Base-by-base conservation (phyloP, 2,888 invertebrate species). In the Anagyrus pseudococci region DNA sequence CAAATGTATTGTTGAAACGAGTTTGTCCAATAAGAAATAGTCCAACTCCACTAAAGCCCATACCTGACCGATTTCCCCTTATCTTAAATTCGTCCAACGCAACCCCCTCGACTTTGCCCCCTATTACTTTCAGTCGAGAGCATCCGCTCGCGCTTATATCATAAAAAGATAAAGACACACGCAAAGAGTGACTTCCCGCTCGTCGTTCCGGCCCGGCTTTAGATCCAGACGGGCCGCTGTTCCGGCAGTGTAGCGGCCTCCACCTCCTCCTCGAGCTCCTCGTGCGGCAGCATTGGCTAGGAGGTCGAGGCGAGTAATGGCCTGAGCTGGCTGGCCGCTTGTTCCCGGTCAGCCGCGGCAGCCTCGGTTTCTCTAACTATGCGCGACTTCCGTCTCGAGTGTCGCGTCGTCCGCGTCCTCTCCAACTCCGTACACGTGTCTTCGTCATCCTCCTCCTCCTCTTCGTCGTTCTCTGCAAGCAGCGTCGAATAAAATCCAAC, bases 291-390 rank as follows among this genome's bases (percentile, higher is more conserved):
- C 46, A 10, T 2, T 15, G 60, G 65, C 65, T 66, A 71, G 58
- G 75, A 77, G 25, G 75, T 72, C 17, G 73, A 71, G 53, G 75
- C 69, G 25, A 78, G 67, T 2, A 78, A 73, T 19, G 76, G 75
- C 68, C 74, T 73, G 40, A 77, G 66, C 61, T 76, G 77, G 17
- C 44, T 53, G 33, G 74, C 69, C 17, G 70, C 61, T 62, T 73
- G 71, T 49, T 75, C 72, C 53, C 68, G 72, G 48, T 72, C 74
- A 20, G 41, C 22, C 41, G 71, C 69, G 23, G 66, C 52, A 19
- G 63, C 69, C 17, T 75, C 72, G 59, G 69, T n/a, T 53, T 70
- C 64, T 53, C 66, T 58, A 56, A 60, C 64, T 53, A 65, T 67
- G 56, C 64, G 67, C 59, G 69, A 70, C 64, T 72, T 69, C 65